Percentiles rank a stretch among this genome's conserved stretches.
These are phyloP conservation scores for Aurelia aurita DNA, from an alignment of 30 jellyfish, hydroid and myxozoan species.

Conservation along the genomic window DNA sequence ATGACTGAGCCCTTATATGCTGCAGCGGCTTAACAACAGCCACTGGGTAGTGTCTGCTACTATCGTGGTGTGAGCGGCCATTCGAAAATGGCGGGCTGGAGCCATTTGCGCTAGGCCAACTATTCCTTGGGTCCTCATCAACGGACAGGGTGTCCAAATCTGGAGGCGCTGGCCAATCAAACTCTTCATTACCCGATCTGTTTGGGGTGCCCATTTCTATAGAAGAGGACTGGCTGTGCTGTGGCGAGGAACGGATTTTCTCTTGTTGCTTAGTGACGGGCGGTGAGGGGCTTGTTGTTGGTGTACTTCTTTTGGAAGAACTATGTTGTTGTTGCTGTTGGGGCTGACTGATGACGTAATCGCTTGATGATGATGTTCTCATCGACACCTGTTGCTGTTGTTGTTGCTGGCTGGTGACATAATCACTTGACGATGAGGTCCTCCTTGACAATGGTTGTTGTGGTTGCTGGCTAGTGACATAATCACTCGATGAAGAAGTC, in stretches of 20 bases:
- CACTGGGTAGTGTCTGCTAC: constrained; percentile 45
- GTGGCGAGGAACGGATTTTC: too few species aligned
- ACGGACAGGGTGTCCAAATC: constrained; percentile 6
- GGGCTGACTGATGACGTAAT: not conserved
- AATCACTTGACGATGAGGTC: not conserved
- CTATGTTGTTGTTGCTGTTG: not conserved
- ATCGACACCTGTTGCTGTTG: not conserved
- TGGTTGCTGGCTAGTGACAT: not conserved
- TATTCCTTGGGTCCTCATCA: constrained; percentile 1
- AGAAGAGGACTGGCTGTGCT: too few species aligned
- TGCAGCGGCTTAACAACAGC: constrained; percentile 77
- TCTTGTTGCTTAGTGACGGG: not conserved
- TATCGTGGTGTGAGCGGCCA: constrained; percentile 45
- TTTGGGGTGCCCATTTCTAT: not conserved
- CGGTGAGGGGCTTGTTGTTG: too few species aligned
- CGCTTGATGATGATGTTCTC: not conserved
- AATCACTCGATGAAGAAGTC: constrained; percentile 24
- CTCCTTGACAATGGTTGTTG: constrained; percentile 23
- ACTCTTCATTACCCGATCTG: constrained; percentile 33
- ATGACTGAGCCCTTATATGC: constrained; percentile 52
- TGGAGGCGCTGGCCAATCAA: constrained; percentile 65
- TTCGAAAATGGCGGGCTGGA: constrained; percentile 51
- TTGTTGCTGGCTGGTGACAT: not conserved
- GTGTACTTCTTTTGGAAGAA: not conserved
- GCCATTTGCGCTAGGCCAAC: constrained; percentile 37